phyloP scores from a whole-genome alignment of 1,140 invertebrate species.

The Bombyx mori region ASM3026992v2 NC_085119.1:11379001-11379500 shows the following conservation, averaged over 20 bases:
- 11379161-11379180: constrained; percentile 27
- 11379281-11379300: constrained; percentile 44
- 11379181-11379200: constrained; percentile 24
- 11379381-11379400: constrained; percentile 58
- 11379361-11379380: constrained; percentile 49
- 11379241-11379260: constrained; percentile 47
- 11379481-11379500: constrained; percentile 51
- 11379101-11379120: constrained; percentile 19
- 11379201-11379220: constrained; percentile 47
- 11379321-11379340: constrained; percentile 55
- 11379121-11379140: constrained; percentile 32
- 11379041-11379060: constrained; percentile 6
- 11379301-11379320: constrained; percentile 51
- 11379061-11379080: constrained; percentile 4
- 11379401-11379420: constrained; percentile 54
- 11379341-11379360: constrained; percentile 58
- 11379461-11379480: constrained; percentile 46
- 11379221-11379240: constrained; percentile 50
- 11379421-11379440: constrained; percentile 49
- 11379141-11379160: constrained; percentile 23
- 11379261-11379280: constrained; percentile 53
- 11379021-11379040: neutral
- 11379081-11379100: neutral
- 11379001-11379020: too few species aligned
- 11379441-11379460: constrained; percentile 57